phyloP scores from a whole-genome alignment of 2,888 invertebrate species.

The Cyclophora punctaria region DNA sequence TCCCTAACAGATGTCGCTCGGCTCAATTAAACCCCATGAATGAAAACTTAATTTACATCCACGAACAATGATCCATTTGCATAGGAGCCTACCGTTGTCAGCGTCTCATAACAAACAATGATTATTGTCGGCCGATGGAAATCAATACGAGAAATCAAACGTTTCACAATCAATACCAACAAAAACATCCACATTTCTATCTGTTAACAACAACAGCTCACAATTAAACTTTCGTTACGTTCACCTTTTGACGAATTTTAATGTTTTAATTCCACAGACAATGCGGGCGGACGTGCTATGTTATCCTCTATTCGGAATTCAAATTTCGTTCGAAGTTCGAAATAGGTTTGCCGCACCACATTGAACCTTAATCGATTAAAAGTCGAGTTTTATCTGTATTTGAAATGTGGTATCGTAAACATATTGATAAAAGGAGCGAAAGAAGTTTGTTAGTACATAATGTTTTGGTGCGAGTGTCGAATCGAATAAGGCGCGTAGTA shows the following conservation, averaged over 20 bases:
- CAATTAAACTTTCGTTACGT: conserved; percentile 52
- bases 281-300: conserved; percentile 55
- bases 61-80: conserved; percentile 62
- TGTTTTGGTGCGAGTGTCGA: conserved; percentile 38
- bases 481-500: conserved; percentile 55
- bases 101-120: conserved; percentile 53
- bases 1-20: conserved; percentile 65
- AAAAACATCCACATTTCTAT: conserved; percentile 31
- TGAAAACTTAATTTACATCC: conserved; percentile 67
- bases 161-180: conserved; percentile 50
- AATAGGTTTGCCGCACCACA: conserved; percentile 36
- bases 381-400: conserved; percentile 25
- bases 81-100: conserved; percentile 44
- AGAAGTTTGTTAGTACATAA: conserved; percentile 41
- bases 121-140: conserved; percentile 57
- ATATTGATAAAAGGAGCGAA: conserved; percentile 36
- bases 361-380: conserved; percentile 33
- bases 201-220: conserved; percentile 27
- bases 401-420: conserved; percentile 24
- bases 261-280: conserved; percentile 24
- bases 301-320: conserved; percentile 46
- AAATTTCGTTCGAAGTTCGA: conserved; percentile 15
- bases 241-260: conserved; percentile 59
- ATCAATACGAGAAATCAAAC: conserved; percentile 65
- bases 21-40: conserved; percentile 60